phyloP scores from a whole-genome alignment of 2,888 invertebrate genomes.

The Galerucella calmariensis region DNA sequence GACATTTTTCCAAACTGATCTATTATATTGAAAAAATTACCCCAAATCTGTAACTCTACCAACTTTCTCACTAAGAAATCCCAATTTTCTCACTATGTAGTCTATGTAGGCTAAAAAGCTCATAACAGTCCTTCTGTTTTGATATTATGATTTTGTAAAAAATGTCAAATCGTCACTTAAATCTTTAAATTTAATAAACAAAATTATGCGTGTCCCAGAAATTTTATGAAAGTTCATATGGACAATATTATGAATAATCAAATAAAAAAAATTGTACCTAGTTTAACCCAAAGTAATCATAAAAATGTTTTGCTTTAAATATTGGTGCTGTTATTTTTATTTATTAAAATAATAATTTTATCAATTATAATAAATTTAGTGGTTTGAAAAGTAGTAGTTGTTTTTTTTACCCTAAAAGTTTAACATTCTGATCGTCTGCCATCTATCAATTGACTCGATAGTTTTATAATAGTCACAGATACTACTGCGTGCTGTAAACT shows the following conservation, averaged over 20 bases:
- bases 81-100: no score
- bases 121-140: no score
- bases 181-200: background rate
- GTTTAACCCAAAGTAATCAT: slow-evolving; percentile 8
- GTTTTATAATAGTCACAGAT: no score
- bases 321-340: slow-evolving; percentile 6
- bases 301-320: slow-evolving; percentile 7
- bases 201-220: slow-evolving; percentile 1
- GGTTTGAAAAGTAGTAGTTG: no score
- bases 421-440: no score
- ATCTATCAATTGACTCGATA: no score
- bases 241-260: slow-evolving; percentile 2
- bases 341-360: background rate
- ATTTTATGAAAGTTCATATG: background rate
- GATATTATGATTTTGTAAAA: background rate
- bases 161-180: background rate
- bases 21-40: background rate
- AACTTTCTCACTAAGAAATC: no score
- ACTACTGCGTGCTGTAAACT: no score
- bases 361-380: slow-evolving; percentile 5
- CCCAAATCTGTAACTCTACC: no score
- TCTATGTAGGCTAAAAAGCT: no score
- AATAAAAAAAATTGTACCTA: slow-evolving; percentile 9
- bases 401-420: no score
- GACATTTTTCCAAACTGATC: background rate